Evolutionary conservation across 2,797 vertebrate genomes (phyloP), one percentile per base, ranked within the genome.

Genomic region (Scleropages formosus): DNA sequence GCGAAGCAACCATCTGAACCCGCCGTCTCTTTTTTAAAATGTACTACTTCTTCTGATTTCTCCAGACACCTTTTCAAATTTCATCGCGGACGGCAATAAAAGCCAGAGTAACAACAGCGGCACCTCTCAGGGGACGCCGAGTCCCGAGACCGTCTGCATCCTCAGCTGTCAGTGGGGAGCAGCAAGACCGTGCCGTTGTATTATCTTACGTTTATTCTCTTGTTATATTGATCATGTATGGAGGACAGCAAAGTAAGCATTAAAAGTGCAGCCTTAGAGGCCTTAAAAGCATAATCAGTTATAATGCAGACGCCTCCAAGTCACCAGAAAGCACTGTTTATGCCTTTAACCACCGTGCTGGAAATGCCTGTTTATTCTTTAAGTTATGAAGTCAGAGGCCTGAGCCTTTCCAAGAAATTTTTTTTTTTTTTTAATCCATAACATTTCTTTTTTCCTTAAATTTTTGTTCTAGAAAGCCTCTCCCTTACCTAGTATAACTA

Each of bases 1-100:
- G 10, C 27, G 22, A 9, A 13, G 22, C 68, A 71, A 44, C 47
- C 56, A 47, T 51, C 68, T 27, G 46, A 16, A 13, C 7, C 53
- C 20, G 13, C 46, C 11, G 49, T 68, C 46, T 51, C 20, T 49
- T 26, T 9, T 7, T 18, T 31, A 71, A 47, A 71, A 22, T n/a
- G 7, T 8, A n/a, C 51, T 26, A 24, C 69, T 69, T 26, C 47
- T 8, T 22, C 47, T 69, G 67, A 69, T 49, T 69, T 69, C 46
- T 44, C 44, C 44, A 9, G 66, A 71, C 24, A 3, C 49, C 26
- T 71, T 70, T 18, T 53, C 9, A 18, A 56, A 56, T 56, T 27
- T 58, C 24, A 58, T 24, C 16, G 13, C 20, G 22, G 22, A 71
- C 22, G 16, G 15, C 47, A 22, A 39, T 22, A 8, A 1, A 71